Evolutionary conservation across 2,888 invertebrate genomes (phyloP).

Genomic region (Nipponacmea schrenckii): DNA sequence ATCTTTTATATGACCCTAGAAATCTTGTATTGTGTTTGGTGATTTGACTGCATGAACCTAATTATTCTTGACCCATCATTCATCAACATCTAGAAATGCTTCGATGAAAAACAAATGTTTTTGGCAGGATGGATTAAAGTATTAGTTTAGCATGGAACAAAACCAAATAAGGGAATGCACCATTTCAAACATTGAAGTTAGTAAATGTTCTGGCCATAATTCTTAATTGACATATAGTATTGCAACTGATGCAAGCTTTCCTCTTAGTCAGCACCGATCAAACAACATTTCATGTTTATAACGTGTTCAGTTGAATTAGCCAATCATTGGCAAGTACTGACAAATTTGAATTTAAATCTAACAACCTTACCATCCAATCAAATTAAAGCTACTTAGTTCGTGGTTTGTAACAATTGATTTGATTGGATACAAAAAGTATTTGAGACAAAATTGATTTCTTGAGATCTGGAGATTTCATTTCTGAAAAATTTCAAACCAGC

Average conservation of each 20-base stretch:
- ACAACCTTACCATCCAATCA: too few relatives aligned
- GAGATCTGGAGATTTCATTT: too few relatives aligned
- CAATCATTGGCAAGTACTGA: neutral
- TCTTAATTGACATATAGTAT: constrained; percentile 11
- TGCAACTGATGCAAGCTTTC: constrained; percentile 23
- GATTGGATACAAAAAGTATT: too few relatives aligned
- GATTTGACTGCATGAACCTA: neutral
- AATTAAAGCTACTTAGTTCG: too few relatives aligned
- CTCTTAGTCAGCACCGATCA: constrained; percentile 10
- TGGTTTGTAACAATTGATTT: too few relatives aligned
- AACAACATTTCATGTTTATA: constrained; percentile 20
- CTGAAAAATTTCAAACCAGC: too few relatives aligned
- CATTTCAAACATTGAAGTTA: too few relatives aligned
- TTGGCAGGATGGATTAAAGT: neutral
- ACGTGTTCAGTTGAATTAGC: neutral
- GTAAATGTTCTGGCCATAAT: constrained; percentile 13
- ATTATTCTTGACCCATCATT: neutral
- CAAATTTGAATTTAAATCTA: neutral
- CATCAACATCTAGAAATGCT: neutral
- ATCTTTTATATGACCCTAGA: too few relatives aligned
- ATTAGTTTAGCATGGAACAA: too few relatives aligned
- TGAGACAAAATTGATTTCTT: too few relatives aligned
- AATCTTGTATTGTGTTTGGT: neutral
- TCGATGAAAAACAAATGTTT: neutral
- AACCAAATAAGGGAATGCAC: too few relatives aligned